Evolutionary conservation across 2,797 vertebrate genomes (phyloP).

Genomic region (Cirrhinus mrigala): DNA sequence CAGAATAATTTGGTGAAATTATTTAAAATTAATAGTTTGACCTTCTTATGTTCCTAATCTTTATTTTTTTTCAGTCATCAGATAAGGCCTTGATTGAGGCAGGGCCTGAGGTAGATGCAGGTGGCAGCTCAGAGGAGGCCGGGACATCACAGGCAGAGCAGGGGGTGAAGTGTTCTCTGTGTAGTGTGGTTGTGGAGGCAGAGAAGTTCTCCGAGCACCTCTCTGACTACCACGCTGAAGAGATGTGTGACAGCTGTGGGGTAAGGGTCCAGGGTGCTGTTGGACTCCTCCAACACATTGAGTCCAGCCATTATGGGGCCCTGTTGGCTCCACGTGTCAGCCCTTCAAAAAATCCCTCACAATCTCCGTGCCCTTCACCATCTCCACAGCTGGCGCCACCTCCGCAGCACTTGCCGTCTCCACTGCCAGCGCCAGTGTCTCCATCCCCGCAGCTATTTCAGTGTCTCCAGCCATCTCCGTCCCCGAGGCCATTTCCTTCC

Average conservation of each 20-base stretch:
- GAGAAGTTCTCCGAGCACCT: background rate
- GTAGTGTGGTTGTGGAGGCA: background rate
- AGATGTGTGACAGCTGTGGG: background rate
- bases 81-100: background rate
- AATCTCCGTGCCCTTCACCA: no score
- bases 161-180: background rate
- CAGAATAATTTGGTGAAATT: background rate
- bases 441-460: background rate
- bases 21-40: background rate
- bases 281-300: background rate
- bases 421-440: background rate
- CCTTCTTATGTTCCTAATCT: background rate
- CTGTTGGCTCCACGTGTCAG: background rate
- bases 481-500: background rate
- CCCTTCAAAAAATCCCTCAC: background rate
- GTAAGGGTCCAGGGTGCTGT: background rate
- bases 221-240: background rate
- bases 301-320: background rate
- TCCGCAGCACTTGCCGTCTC: background rate
- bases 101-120: background rate
- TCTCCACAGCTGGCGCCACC: background rate
- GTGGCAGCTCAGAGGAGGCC: background rate
- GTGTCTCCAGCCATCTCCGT: fast-evolving
- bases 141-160: no score
- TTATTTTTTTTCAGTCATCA: background rate